Percentiles rank a stretch among this genome's conserved stretches.
Evolutionary conservation across 2,113 vertebrate species (phyloP).

Genomic region (Heloderma charlesbogerti): DNA sequence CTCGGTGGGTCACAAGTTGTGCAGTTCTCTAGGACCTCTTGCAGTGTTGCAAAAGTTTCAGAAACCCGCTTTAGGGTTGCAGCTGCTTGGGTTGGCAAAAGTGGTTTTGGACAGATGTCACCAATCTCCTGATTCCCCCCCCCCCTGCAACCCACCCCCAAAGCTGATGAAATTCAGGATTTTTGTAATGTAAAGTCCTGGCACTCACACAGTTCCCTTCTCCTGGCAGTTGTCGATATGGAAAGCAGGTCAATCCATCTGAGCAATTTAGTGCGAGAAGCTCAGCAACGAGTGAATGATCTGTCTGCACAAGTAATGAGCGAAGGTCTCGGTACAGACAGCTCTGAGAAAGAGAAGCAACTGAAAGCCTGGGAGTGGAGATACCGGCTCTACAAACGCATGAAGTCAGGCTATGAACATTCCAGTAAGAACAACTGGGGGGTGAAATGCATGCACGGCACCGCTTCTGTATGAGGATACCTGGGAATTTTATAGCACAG

Average conservation of each 20-base stretch:
- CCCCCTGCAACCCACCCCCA: too few species aligned
- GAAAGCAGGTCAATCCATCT: constrained; percentile 89
- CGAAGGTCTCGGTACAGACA: constrained; percentile 84
- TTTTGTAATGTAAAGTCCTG: neutral
- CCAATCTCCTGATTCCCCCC: neutral
- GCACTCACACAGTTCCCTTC: constrained; percentile 22
- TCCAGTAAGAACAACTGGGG: constrained; percentile 84
- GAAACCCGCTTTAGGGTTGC: neutral
- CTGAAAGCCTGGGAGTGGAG: constrained; percentile 95
- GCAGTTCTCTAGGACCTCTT: neutral
- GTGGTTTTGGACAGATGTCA: neutral
- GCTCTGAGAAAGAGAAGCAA: constrained; percentile 88
- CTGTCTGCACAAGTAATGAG: constrained; percentile 83
- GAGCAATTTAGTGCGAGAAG: constrained; percentile 85
- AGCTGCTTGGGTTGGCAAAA: neutral
- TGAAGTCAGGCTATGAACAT: constrained; percentile 90
- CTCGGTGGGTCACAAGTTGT: neutral
- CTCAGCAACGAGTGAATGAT: constrained; percentile 86
- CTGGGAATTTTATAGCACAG: neutral
- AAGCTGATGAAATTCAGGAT: neutral
- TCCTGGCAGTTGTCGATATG: constrained; percentile 81
- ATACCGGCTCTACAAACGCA: constrained; percentile 90
- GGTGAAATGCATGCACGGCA: neutral
- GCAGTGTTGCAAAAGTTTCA: neutral
- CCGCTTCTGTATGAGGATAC: neutral